Conservation (phyloP, 2,888 invertebrate species). For the Latrodectus elegans region DNA sequence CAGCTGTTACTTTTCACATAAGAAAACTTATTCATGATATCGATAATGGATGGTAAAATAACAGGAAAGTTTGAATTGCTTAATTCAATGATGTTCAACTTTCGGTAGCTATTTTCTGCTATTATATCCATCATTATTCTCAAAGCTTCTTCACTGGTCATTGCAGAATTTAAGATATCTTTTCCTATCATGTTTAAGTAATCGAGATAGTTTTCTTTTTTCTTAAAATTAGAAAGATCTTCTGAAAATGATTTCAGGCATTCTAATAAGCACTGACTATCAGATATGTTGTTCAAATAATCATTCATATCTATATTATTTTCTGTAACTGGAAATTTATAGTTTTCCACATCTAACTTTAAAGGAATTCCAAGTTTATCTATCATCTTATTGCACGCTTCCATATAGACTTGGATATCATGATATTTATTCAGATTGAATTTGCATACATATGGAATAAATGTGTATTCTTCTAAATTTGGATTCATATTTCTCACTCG, state of each 20-base stretch:
- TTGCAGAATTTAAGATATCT: slow-evolving; percentile 69
- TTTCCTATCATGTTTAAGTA: slow-evolving; percentile 1
- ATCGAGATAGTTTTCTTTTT: too few species aligned
- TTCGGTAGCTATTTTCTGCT: slow-evolving; percentile 85
- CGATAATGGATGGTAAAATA: not conserved
- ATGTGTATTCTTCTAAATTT: not conserved
- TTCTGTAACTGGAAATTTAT: not conserved
- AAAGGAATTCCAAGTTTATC: not conserved
- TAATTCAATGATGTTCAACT: slow-evolving; percentile 85
- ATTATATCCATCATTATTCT: slow-evolving; percentile 81
- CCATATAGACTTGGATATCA: not conserved
- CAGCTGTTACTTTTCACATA: not conserved
- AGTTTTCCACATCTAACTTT: not conserved
- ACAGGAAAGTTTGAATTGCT: slow-evolving; percentile 6
- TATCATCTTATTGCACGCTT: not conserved
- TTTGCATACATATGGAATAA: not conserved
- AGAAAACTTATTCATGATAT: not conserved
- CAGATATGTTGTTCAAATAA: not conserved
- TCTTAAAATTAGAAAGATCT: not conserved
- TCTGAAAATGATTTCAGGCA: not conserved
- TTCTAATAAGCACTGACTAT: not conserved
- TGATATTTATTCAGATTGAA: not conserved
- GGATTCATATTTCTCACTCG: not conserved
- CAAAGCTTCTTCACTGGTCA: slow-evolving; percentile 70
- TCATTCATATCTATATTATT: not conserved